Evolutionary conservation across 2,113 vertebrate species (phyloP).

Genomic region (Corynorhinus townsendii): DNA sequence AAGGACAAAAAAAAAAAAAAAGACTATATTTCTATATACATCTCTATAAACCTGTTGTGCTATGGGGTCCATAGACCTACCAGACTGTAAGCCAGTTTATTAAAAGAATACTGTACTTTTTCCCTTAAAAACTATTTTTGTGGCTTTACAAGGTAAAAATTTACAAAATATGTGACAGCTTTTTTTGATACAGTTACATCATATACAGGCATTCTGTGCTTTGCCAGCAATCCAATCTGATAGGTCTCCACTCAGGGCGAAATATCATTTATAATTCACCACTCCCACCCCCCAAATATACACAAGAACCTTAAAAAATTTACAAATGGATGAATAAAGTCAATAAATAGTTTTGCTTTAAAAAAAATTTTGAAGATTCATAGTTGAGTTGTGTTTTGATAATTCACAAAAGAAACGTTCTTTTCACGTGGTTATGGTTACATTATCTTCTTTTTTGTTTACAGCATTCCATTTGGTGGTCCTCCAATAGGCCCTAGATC

Average conservation of each 20-base stretch:
- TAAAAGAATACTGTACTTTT: conserved; percentile 95
- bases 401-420: conserved; percentile 81
- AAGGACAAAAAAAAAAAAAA: conserved; percentile 80
- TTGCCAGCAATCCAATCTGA: conserved; percentile 89
- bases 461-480: conserved; percentile 96
- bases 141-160: conserved; percentile 99
- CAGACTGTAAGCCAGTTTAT: conserved; percentile 96
- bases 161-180: conserved; percentile 98
- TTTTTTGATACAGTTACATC: conserved; percentile 93
- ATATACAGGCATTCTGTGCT: conserved; percentile 95
- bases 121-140: conserved; percentile 96
- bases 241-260: conserved; percentile 82
- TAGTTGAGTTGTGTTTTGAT: conserved; percentile 91
- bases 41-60: conserved; percentile 88
- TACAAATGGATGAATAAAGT: conserved; percentile 88
- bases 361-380: conserved; percentile 85
- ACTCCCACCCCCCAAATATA: conserved; percentile 82
- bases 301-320: conserved; percentile 87
- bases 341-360: conserved; percentile 86
- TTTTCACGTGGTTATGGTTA: conserved; percentile 60
- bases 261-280: conserved; percentile 82
- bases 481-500: conserved; percentile 96
- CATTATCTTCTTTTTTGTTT: conserved; percentile 62
- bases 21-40: conserved; percentile 86
- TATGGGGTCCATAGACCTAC: conserved; percentile 84